A percentile compares a stretch with the other conserved stretches of the same genome.
These are phyloP conservation scores for Aurelia sp. DNA, from an alignment of 30 jellyfish, hydroid and myxozoan species.

Conservation along the genomic window DNA sequence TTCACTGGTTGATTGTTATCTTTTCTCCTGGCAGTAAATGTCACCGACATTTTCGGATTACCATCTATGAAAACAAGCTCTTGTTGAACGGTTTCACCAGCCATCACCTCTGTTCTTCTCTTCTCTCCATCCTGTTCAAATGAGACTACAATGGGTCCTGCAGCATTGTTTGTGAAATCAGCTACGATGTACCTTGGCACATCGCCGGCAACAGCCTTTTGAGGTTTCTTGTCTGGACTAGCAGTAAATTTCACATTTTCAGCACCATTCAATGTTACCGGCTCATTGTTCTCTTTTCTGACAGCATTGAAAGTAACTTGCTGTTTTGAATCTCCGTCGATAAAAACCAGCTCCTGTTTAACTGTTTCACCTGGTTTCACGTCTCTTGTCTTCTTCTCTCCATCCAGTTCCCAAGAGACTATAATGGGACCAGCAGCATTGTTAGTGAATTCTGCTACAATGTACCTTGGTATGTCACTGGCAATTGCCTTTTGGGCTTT, in stretches of 20 bases:
- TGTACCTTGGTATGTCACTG: neutral
- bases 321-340: neutral
- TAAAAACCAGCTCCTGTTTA: neutral
- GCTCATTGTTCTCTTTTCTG: neutral
- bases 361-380: neutral
- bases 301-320: neutral
- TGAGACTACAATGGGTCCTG: neutral
- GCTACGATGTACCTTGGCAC: neutral
- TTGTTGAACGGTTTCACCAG: neutral
- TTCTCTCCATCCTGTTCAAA: slow-evolving; percentile 46
- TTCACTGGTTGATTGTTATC: slow-evolving; percentile 24
- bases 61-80: slow-evolving; percentile 12
- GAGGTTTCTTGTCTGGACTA: neutral
- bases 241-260: neutral
- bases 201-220: neutral
- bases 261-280: neutral
- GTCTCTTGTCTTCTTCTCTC: neutral
- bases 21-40: slow-evolving; percentile 34
- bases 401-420: neutral
- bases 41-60: neutral
- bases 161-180: slow-evolving; percentile 26
- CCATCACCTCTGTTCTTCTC: neutral
- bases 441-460: neutral
- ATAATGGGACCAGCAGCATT: neutral
- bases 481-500: neutral